Conservation (phyloP, 2,797 vertebrate genomes). For the Sebastes iracundus region DNA sequence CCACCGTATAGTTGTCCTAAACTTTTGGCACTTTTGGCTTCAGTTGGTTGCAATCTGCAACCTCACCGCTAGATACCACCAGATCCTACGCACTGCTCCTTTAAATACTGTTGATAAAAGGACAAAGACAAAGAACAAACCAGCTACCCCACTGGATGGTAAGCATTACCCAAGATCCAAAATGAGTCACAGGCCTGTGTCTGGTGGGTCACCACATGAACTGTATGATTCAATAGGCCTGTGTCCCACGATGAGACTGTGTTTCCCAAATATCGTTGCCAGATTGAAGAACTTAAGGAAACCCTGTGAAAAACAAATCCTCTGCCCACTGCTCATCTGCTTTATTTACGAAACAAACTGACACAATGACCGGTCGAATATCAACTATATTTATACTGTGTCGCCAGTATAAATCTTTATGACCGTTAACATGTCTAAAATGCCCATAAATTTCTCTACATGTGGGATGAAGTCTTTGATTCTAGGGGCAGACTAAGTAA, state of each 20-base stretch:
- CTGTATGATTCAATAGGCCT: conserved; percentile 47
- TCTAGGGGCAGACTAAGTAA: conserved; percentile 58
- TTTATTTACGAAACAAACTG: conserved; percentile 16
- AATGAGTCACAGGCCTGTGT: conserved; percentile 49
- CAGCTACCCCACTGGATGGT: conserved; percentile 7
- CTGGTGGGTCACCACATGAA: conserved; percentile 49
- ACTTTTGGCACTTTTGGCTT: accelerated
- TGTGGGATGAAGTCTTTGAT: conserved; percentile 76
- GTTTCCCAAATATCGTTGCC: conserved; percentile 37
- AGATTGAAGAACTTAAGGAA: conserved; percentile 26
- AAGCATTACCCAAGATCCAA: conserved; percentile 1
- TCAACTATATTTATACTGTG: conserved; percentile 20
- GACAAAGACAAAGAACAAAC: conserved; percentile 1
- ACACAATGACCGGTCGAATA: conserved; percentile 26
- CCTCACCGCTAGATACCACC: no score
- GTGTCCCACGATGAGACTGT: conserved; percentile 26
- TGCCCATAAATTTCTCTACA: conserved; percentile 56
- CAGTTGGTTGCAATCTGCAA: no score
- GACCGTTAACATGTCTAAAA: conserved; percentile 55
- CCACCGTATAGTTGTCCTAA: no score
- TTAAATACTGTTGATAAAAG: background rate
- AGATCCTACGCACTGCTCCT: no score
- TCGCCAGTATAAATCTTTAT: conserved; percentile 42
- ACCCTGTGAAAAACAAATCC: conserved; percentile 23
- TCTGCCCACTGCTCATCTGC: conserved; percentile 36